Evolutionary conservation across 2,113 vertebrate genomes (phyloP), one percentile per base, ranked within the genome.

Genomic region (Cyanoramphus novaezelandiae): DNA sequence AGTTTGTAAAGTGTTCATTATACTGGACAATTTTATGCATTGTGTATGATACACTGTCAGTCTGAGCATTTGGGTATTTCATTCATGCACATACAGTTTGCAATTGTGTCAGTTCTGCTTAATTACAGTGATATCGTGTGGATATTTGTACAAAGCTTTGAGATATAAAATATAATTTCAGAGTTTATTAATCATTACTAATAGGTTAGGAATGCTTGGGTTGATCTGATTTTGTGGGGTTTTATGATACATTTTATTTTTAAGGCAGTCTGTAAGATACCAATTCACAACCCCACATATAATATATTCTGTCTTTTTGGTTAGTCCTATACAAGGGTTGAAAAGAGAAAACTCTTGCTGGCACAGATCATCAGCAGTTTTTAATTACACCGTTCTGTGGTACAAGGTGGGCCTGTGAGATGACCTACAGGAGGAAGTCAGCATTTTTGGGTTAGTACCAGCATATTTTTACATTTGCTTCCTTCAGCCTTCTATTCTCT

Each of bases 361-460:
- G 84, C 39, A 84, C 62, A 86, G 57, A 95, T 67, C 65, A 92
- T 97, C 96, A 97, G 94, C 72, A 55, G 35, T 95, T 97, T 97
- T 96, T 94, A 96, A 96, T 97, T 96, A 95, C 63, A 77, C 80
- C 88, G 2, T 94, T 96, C 81, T 95, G 94, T 87, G 72, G 77
- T 90, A 70, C 67, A 90, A 94, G 86, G 86, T 93, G 65, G 95
- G 74, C 62, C 1, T 37, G 37, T 83, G 90, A 86, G 93, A 90
- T 97, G 96, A 97, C 90, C 95, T 94, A 49, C 35, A 67, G 59
- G 71, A 96, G 88, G 93, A 97, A 97, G 97, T 98, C 96, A 98
- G 97, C 96, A 97, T 96, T 97, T 98, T 91, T 95, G 82, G 95
- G 83, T 92, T 82, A 96, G n/a, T 87, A 97, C 77, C 90, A 96